Percentiles rank a stretch among this genome's conserved stretches.
These are phyloP conservation scores for Atrichornis clamosus DNA, from an alignment of 2,113 vertebrate species.

Conservation along the genomic window DNA sequence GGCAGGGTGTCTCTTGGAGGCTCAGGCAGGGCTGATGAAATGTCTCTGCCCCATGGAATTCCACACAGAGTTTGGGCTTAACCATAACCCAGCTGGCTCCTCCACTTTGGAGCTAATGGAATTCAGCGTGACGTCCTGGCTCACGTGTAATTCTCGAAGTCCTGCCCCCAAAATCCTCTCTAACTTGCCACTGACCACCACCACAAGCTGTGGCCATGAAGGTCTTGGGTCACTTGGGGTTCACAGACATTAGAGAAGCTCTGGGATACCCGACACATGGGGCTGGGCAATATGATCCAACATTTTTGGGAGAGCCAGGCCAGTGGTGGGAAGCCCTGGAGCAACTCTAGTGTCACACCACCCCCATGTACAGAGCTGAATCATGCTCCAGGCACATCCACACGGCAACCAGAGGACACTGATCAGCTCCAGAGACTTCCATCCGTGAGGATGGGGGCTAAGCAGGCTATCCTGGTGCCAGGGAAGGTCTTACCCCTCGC, in stretches of 20 bases:
- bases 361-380: not conserved
- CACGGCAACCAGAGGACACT: not conserved
- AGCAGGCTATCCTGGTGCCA: not conserved
- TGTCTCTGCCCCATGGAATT: not conserved
- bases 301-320: not conserved
- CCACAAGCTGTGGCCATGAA: not conserved
- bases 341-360: not conserved
- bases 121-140: fast-evolving
- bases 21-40: not conserved
- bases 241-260: not conserved
- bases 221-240: not conserved
- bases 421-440: not conserved
- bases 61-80: not conserved
- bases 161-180: not conserved
- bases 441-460: not conserved
- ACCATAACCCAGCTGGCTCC: not conserved
- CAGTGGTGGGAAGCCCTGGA: not conserved
- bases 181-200: not conserved
- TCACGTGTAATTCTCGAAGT: not conserved
- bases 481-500: not conserved
- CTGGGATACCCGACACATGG: not conserved
- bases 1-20: not conserved
- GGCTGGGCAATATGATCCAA: not conserved
- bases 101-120: not conserved
- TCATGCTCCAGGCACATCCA: not conserved